Conservation (phyloP, 30 jellyfish, hydroid and myxozoan genomes). For the Chrysaora quinquecirrha region DNA sequence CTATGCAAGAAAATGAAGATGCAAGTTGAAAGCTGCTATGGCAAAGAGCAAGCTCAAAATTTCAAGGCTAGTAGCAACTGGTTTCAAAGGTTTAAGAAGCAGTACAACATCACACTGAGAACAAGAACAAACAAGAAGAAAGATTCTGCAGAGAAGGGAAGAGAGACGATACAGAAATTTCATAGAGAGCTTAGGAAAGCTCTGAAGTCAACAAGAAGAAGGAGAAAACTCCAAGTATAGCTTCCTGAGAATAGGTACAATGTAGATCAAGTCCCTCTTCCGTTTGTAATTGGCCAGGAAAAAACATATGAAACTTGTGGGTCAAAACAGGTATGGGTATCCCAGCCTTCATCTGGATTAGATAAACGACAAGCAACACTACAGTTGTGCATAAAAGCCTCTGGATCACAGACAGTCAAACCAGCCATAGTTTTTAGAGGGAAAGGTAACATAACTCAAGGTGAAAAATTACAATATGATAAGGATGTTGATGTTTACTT, state of each 20-base stretch:
- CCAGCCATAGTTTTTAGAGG: conserved; percentile 62
- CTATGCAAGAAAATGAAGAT: conserved; percentile 8
- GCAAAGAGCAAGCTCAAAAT: conserved; percentile 30
- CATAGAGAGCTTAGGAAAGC: conserved; percentile 18
- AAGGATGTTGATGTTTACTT: conserved; percentile 52
- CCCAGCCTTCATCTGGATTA: conserved; percentile 49
- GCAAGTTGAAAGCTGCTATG: conserved; percentile 36
- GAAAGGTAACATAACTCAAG: conserved; percentile 35
- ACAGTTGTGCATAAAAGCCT: conserved; percentile 34
- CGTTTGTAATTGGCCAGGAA: conserved; percentile 32
- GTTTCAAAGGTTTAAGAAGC: conserved; percentile 14
- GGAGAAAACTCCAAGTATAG: conserved; percentile 24
- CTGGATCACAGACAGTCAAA: conserved; percentile 24
- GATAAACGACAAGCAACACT: conserved; percentile 50
- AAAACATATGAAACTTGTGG: conserved; percentile 28
- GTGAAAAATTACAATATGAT: conserved; percentile 37
- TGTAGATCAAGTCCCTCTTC: conserved; percentile 51
- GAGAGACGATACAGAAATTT: conserved; percentile 10
- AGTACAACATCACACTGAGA: conserved; percentile 5
- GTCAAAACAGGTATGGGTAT: conserved; percentile 54
- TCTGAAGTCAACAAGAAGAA: conserved; percentile 19
- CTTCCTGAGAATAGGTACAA: conserved; percentile 34
- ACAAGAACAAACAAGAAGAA: conserved; percentile 19
- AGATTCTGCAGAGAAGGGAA: conserved; percentile 23
- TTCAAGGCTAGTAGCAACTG: conserved; percentile 45